A percentile compares a stretch with the other conserved stretches of the same genome.
These are phyloP conservation scores for Zaprionus camerounensis DNA, from an alignment of 1,140 invertebrate genomes.

Conservation along the genomic window DNA sequence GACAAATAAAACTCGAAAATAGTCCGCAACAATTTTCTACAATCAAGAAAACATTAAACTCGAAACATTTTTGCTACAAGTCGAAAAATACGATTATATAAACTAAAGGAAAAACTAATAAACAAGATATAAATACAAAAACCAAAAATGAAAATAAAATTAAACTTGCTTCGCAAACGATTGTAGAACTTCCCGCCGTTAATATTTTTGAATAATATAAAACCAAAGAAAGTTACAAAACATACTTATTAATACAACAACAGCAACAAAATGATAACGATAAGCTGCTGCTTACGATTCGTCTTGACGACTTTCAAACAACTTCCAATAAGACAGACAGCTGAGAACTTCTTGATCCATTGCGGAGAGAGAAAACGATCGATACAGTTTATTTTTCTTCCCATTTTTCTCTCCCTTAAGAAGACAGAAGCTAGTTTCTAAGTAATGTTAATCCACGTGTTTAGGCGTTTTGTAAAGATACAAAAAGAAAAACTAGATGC, in stretches of 20 bases:
- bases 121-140: constrained; percentile 28
- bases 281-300: constrained; percentile 61
- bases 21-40: constrained; percentile 79
- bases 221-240: constrained; percentile 29
- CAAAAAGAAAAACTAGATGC: constrained; percentile 30
- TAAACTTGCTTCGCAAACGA: constrained; percentile 72
- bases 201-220: constrained; percentile 69
- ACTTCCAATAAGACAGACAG: constrained; percentile 64
- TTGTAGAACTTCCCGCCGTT: constrained; percentile 82
- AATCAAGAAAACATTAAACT: constrained; percentile 61
- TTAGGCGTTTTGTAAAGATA: constrained; percentile 44
- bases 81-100: constrained; percentile 68
- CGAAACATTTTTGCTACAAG: constrained; percentile 71
- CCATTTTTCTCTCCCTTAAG: constrained; percentile 1
- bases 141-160: constrained; percentile 35
- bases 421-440: background rate
- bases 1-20: constrained; percentile 37
- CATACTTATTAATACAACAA: constrained; percentile 41
- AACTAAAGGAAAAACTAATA: constrained; percentile 35
- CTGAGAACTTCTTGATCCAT: constrained; percentile 33
- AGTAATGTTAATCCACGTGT: constrained; percentile 28
- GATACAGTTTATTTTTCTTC: constrained; percentile 6
- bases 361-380: constrained; percentile 15
- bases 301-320: constrained; percentile 55
- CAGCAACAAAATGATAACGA: constrained; percentile 30